A percentile compares a stretch with the other conserved stretches of the same genome.
phyloP scores from a whole-genome alignment of 2,113 vertebrate species.

The Paracyprichromis sp. region DNA sequence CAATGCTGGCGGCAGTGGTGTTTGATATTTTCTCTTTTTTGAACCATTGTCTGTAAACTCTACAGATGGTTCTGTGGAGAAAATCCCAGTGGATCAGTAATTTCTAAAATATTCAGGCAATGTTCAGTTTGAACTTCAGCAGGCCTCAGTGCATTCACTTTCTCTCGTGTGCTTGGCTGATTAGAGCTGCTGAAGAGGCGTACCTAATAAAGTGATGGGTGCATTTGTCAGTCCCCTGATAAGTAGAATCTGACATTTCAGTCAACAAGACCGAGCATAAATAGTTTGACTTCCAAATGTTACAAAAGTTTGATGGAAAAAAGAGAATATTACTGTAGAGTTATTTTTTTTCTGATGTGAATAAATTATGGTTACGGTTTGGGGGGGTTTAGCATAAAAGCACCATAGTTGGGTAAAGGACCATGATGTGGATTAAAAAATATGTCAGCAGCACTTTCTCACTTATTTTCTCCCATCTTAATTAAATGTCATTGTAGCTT shows the following conservation, averaged over 20 bases:
- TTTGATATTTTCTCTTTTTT: neutral
- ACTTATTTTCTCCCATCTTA: neutral
- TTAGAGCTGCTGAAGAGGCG: neutral
- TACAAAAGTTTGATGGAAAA: neutral
- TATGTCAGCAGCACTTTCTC: neutral
- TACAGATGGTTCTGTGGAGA: neutral
- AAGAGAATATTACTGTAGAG: neutral
- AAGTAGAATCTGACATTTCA: neutral
- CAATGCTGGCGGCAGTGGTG: neutral
- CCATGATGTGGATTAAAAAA: neutral
- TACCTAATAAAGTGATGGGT: neutral
- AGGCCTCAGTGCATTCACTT: neutral
- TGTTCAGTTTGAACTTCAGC: neutral
- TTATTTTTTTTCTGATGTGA: neutral
- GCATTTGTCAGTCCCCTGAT: neutral
- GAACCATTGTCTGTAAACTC: neutral
- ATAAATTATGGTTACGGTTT: neutral
- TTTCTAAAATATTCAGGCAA: neutral
- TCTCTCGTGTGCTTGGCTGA: neutral
- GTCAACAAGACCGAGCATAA: neutral
- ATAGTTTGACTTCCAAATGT: neutral
- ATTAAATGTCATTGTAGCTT: neutral
- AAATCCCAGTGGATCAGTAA: neutral
- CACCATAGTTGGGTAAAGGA: neutral
- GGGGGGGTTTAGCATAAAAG: accelerated